These are phyloP conservation scores for Equus przewalskii DNA, from an alignment of 2,113 vertebrate species.

Conservation along the genomic window DNA sequence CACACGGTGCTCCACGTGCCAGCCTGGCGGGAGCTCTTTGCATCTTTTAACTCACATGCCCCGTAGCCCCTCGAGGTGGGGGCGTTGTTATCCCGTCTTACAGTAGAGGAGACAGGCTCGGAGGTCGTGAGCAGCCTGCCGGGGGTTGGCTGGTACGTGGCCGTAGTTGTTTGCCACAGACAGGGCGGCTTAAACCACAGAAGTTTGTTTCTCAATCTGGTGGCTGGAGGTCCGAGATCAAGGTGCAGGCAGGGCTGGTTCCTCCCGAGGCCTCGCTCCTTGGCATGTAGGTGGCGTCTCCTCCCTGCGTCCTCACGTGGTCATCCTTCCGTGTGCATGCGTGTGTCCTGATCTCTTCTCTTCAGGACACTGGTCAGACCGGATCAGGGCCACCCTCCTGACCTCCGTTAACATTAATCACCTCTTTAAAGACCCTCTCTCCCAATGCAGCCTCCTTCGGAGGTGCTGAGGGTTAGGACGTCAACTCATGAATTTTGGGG, in stretches of 20 bases:
- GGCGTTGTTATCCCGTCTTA: rapidly evolving
- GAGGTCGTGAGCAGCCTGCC: rapidly evolving
- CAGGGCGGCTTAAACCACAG: rapidly evolving
- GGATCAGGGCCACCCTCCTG: background rate
- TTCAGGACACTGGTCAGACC: rapidly evolving
- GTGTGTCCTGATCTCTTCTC: background rate
- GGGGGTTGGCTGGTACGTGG: rapidly evolving
- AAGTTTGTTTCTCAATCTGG: rapidly evolving
- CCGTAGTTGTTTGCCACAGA: rapidly evolving
- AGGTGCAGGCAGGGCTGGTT: rapidly evolving
- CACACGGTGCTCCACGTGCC: rapidly evolving
- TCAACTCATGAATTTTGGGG: background rate
- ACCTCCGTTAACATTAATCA: background rate
- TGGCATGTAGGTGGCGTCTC: rapidly evolving
- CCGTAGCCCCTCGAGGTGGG: rapidly evolving
- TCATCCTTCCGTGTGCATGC: background rate
- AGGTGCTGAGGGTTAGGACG: rapidly evolving
- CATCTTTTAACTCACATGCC: rapidly evolving
- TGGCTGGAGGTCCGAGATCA: rapidly evolving
- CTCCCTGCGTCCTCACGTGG: rapidly evolving
- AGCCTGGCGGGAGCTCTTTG: rapidly evolving
- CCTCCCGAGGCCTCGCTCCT: background rate
- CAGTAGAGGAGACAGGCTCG: rapidly evolving
- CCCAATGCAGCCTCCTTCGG: no score
- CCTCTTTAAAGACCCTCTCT: background rate